Evolutionary conservation across 2,797 vertebrate species (phyloP).

Genomic region (Otolemur crassicaudatus): DNA sequence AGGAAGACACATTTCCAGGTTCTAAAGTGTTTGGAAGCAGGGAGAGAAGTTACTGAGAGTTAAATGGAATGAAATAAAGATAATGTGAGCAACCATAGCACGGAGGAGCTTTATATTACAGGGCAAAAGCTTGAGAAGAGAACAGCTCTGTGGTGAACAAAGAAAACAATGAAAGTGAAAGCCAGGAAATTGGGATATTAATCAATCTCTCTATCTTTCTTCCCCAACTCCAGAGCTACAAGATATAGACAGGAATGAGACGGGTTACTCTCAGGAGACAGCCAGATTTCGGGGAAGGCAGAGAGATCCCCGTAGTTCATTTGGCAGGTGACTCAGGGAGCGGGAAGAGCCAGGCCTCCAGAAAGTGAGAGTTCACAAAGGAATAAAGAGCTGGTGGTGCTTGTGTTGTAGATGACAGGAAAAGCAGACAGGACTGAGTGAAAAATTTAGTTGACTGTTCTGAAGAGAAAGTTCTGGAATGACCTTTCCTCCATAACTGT

Average conservation of each 20-base stretch:
- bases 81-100: background rate
- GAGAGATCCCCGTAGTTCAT: background rate
- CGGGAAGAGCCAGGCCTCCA: background rate
- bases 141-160: background rate
- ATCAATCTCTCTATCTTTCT: background rate
- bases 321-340: background rate
- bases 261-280: background rate
- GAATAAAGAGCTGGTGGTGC: background rate
- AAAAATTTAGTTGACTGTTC: background rate
- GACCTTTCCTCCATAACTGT: fast-evolving
- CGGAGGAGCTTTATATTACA: background rate
- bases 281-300: background rate
- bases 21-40: background rate
- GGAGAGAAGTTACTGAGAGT: background rate
- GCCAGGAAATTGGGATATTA: background rate
- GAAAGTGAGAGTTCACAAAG: background rate
- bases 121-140: background rate
- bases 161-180: background rate
- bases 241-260: background rate
- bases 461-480: background rate
- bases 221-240: background rate
- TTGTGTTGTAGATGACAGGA: background rate
- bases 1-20: background rate
- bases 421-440: background rate
- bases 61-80: background rate